Evolutionary conservation across 2,113 vertebrate species (phyloP).

Genomic region (Pomatostomus ruficeps): DNA sequence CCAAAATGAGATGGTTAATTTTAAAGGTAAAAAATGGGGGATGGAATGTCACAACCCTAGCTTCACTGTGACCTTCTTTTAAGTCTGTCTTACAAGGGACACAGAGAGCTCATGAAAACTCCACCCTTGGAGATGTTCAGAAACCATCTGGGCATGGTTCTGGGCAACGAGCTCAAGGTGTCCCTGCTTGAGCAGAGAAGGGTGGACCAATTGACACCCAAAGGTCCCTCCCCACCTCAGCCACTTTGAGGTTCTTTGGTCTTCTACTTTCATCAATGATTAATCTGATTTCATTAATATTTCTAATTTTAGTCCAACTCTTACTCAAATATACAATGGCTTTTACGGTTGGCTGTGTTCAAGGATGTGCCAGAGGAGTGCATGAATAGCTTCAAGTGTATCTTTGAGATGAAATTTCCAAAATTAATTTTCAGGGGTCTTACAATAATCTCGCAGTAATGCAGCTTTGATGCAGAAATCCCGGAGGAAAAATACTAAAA

Average conservation of each 20-base stretch:
- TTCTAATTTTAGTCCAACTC: not conserved
- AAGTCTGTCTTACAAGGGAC: not conserved
- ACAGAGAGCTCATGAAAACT: not conserved
- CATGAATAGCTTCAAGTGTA: not conserved
- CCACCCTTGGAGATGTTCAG: not conserved
- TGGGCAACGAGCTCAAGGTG: not conserved
- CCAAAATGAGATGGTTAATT: not conserved
- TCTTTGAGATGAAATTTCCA: not conserved
- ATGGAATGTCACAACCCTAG: not conserved
- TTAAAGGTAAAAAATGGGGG: not conserved
- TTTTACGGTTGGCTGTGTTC: not conserved
- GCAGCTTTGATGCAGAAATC: not conserved
- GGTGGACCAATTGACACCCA: not conserved
- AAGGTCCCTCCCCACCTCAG: not conserved
- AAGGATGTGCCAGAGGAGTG: not conserved
- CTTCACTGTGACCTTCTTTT: not conserved
- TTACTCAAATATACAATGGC: not conserved
- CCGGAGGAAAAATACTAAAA: not conserved
- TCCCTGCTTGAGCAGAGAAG: not conserved
- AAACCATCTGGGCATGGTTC: not conserved
- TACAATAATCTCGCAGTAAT: not conserved
- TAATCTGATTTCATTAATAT: not conserved
- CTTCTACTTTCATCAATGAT: not conserved
- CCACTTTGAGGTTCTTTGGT: not conserved
- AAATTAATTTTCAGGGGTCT: not conserved